Conservation (phyloP, 2,888 invertebrate species). For the Troglohyphantes excavatus region DNA sequence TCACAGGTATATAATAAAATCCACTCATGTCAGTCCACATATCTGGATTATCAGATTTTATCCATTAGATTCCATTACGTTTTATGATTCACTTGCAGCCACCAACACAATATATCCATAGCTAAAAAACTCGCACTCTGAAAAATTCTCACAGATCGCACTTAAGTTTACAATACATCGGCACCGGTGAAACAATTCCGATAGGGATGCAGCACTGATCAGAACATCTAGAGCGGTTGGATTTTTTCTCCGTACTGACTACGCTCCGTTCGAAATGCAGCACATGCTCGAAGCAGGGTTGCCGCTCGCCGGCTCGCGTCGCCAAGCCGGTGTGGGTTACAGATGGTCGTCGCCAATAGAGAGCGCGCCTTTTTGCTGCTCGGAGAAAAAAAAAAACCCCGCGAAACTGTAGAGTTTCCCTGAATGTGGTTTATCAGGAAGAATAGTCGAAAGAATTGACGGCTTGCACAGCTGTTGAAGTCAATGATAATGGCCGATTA, state of each 20-base stretch:
- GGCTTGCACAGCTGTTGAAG: not conserved
- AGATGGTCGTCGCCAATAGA: constrained; percentile 7
- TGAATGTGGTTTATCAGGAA: not conserved
- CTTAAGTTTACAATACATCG: constrained; percentile 15
- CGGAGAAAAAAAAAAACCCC: not conserved
- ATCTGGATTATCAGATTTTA: constrained; percentile 55
- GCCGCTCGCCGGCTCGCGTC: constrained; percentile 19
- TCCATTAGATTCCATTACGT: constrained; percentile 50
- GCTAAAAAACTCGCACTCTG: not conserved
- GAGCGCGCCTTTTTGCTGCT: not conserved
- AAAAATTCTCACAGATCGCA: not conserved
- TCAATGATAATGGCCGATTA: constrained; percentile 2
- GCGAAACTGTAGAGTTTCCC: not conserved
- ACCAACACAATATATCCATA: constrained; percentile 69
- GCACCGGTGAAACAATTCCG: constrained; percentile 21
- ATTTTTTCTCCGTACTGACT: constrained; percentile 65
- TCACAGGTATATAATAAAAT: constrained; percentile 2
- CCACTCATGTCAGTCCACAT: constrained; percentile 70
- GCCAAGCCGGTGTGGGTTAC: constrained; percentile 33
- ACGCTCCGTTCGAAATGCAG: constrained; percentile 48
- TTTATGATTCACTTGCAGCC: constrained; percentile 58
- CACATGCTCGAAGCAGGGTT: constrained; percentile 59
- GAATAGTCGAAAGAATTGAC: not conserved
- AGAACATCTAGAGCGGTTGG: constrained; percentile 10
- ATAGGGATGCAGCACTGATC: not conserved